Evolutionary conservation across 2,888 invertebrate species (phyloP), one percentile per base, ranked within the genome.

Genomic region (Cybosia mesomella): DNA sequence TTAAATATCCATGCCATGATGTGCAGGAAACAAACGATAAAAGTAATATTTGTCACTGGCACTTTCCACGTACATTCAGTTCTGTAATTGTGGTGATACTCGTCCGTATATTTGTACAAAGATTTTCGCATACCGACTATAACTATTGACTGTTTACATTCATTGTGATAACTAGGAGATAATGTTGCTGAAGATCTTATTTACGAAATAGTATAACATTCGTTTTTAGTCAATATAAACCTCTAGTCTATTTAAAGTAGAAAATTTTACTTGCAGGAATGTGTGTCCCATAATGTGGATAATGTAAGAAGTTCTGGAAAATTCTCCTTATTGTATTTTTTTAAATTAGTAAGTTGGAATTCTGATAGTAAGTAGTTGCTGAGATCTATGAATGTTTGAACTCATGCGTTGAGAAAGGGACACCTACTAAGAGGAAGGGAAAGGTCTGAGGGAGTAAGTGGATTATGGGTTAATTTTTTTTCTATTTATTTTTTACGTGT

Each of bases 91-190:
- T 32, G 55, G 53, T 60, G 72, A 73, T 73, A 81, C 73, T 77
- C 71, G 61, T n/a, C 34, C 39, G 43, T 39, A 24, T 85, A 74
- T 85, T 85, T 83, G 79, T 55, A 39, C 71, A 76, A 76, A 85
- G 82, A 82, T 87, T 85, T 83, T 80, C 80, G 72, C 81, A 67
- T 64, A 66, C 64, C 70, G 72, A 72, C 77, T 79, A 77, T 80
- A 86, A 84, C 83, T 85, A 69, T 72, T 67, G 67, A 75, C 69
- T 89, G 85, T 89, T 89, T 87, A 83, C 85, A 79, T 80, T 54
- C 54, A 57, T 49, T 49, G 85, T 88, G 90, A 87, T 90, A 89
- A 90, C 81, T 80, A 58, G 68, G 79, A 76, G 89, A 86, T 89
- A 87, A 87, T 83, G 80, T 80, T 81, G 79, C 76, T 75, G 68